A percentile compares a stretch with the other conserved stretches of the same genome.
Conservation (phyloP, 2,888 invertebrate species). For the Perdita meconis region DNA sequence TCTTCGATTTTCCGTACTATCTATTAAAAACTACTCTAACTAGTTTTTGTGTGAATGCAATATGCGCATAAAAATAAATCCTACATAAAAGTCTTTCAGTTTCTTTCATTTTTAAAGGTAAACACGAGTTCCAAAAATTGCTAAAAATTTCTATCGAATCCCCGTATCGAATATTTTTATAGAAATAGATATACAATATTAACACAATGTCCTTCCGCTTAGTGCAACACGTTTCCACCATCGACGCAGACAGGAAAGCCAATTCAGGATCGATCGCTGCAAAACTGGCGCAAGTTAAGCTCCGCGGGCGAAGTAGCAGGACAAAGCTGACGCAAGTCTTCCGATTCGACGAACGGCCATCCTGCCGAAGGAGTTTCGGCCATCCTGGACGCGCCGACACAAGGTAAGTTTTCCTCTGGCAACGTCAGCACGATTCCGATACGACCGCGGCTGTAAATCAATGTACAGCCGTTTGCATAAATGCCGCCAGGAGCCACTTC, state of each 20-base stretch:
- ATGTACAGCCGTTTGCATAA: conserved; percentile 36
- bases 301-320: conserved; percentile 13
- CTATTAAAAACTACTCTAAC: too few relatives aligned
- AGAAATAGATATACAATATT: background rate
- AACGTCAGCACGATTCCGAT: conserved; percentile 31
- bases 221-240: conserved; percentile 8
- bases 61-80: too few relatives aligned
- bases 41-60: too few relatives aligned
- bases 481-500: conserved; percentile 7
- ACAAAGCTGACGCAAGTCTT: conserved; percentile 63
- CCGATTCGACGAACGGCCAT: conserved; percentile 52
- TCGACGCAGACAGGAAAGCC: background rate
- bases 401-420: conserved; percentile 22
- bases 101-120: background rate
- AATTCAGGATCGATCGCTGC: conserved; percentile 31
- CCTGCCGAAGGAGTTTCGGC: conserved; percentile 33
- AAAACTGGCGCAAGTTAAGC: conserved; percentile 7
- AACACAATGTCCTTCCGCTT: conserved; percentile 23
- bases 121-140: background rate
- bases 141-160: background rate
- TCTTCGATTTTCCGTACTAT: too few relatives aligned
- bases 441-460: conserved; percentile 36
- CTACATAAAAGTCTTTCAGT: background rate
- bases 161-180: background rate
- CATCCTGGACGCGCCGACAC: conserved; percentile 37